Conservation (phyloP, 2,888 invertebrate species). For the Aplocera efformata region DNA sequence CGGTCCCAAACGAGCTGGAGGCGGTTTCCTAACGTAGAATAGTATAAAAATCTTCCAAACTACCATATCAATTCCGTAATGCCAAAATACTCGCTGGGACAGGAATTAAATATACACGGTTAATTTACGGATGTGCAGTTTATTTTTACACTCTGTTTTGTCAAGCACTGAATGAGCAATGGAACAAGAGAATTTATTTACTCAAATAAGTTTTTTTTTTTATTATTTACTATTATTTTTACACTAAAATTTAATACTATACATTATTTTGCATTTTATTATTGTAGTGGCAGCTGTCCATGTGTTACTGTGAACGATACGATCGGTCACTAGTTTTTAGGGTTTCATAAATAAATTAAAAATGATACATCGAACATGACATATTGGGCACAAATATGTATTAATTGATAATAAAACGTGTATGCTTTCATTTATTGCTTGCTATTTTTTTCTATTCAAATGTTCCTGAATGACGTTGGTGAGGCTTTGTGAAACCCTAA, state of each 20-base stretch:
- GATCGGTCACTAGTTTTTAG: conserved; percentile 63
- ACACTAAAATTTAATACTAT: conserved; percentile 65
- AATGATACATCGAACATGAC: conserved; percentile 80
- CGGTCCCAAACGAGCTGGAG: conserved; percentile 20
- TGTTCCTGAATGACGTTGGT: conserved; percentile 50
- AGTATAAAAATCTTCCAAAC: conserved; percentile 29
- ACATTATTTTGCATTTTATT: conserved; percentile 77
- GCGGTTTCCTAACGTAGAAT: conserved; percentile 34
- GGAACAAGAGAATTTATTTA: conserved; percentile 80
- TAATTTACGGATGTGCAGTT: conserved; percentile 33
- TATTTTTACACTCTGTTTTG: conserved; percentile 74
- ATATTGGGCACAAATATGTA: conserved; percentile 75
- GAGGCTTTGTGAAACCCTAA: conserved; percentile 61
- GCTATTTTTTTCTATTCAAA: conserved; percentile 51
- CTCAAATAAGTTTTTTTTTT: conserved; percentile 74
- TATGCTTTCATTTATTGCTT: conserved; percentile 63
- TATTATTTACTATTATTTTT: conserved; percentile 70
- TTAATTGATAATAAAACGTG: conserved; percentile 43
- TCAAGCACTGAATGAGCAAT: conserved; percentile 76
- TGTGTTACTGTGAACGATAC: conserved; percentile 58
- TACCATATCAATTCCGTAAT: conserved; percentile 28
- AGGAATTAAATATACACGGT: conserved; percentile 31
- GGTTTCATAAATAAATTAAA: conserved; percentile 71
- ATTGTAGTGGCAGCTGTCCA: conserved; percentile 78
- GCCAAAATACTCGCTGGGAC: conserved; percentile 33